Conservation (phyloP, 2,113 vertebrate species). For the Dissostichus mawsoni region DNA sequence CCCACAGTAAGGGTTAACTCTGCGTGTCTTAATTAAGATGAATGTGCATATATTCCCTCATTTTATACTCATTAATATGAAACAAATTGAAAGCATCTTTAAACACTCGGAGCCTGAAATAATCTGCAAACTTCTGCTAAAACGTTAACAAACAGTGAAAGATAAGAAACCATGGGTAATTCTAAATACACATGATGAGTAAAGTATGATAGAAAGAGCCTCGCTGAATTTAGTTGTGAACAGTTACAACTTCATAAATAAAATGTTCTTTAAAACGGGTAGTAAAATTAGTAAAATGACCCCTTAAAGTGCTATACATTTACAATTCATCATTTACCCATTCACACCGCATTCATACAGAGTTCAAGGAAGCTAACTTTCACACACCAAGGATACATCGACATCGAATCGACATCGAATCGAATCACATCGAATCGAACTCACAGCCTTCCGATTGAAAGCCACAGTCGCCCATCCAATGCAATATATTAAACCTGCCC, state of each 20-base stretch:
- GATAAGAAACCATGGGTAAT: neutral
- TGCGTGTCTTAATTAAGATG: constrained; percentile 7
- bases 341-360: no score
- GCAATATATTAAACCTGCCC: neutral
- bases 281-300: no score
- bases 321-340: no score
- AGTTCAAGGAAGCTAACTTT: no score
- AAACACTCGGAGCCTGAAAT: neutral
- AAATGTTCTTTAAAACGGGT: no score
- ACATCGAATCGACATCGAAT: no score
- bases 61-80: constrained; percentile 14
- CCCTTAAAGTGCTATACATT: no score
- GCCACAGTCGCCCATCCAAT: neutral
- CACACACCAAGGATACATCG: no score
- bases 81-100: neutral
- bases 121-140: neutral
- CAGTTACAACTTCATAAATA: neutral
- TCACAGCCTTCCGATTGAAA: no score
- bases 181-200: neutral
- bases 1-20: neutral
- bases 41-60: constrained; percentile 10
- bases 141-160: neutral
- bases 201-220: neutral
- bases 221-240: neutral
- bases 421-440: no score